Evolutionary conservation across 1,140 invertebrate species (phyloP), one percentile per base, ranked within the genome.

Genomic region (Drosophila lowei): DNA sequence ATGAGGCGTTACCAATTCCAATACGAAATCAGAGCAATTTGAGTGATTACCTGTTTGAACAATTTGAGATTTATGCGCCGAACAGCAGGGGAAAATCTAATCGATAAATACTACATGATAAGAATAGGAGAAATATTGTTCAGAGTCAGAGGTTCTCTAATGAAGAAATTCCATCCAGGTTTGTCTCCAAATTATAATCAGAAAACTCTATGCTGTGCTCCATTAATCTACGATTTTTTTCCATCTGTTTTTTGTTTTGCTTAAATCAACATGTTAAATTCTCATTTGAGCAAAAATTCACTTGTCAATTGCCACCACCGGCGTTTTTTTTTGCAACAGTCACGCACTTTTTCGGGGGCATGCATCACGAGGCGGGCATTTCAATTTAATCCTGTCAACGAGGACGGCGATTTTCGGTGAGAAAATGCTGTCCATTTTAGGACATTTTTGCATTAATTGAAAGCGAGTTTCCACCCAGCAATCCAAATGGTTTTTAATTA

Each of bases 371-470:
- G 48, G 11, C 23, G 23, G 50, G 43, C 63, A 73, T 80, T 80
- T 81, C 67, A 81, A 81, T 81, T 81, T 83, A 44, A 41, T 11
- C 53, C 47, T 73, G 47, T 52, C 70, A 72, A 23, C 58, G 58
- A 8, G 30, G 34, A 66, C 63, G 60, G 61, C 61, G 72, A 62
- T 72, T 77, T 62, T 83, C 79, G 74, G 79, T 78, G 74, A 72
- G 13, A 84, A 38, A 84, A 75, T 72, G 55, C 75, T 38, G 58
- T 83, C 84, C 65, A 78, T 78, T 83, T 83, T 83, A 83, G 79
- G 79, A 84, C 79, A 83, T 83, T 83, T 38, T 83, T 75, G 74
- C 79, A 56, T 60, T 83, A 83, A 83, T 83, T 84, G 79, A 83
- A 83, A 60, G 75, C 70, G 79, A 83, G 75, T 77, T 79, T 5